Base-by-base conservation (phyloP, 64 coral and sea anemone genomes). In the Montipora efflorescens region DNA sequence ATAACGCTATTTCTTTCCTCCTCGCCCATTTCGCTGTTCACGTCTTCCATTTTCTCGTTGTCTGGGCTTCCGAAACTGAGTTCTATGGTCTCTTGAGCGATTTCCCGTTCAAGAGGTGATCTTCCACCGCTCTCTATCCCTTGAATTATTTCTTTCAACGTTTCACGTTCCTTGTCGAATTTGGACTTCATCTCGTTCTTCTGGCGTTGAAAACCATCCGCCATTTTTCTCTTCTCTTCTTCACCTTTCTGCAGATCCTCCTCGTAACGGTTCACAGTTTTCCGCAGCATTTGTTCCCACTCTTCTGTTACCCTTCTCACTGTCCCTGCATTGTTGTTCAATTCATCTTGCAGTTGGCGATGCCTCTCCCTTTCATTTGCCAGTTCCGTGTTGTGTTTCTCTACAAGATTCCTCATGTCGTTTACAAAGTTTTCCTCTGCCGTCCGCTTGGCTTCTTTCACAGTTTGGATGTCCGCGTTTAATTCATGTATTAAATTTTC, bases 261-360 rank as follows among this genome's bases (percentile, higher is more conserved):
- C 74, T 96, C 95, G 61, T 96, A 94, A 19, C 90, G 90, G 47
- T 46, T 78, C 18, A 93, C 48, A 7, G 92, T 68, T 44, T 91
- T 93, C 81, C 66, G 74, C 12, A 96, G 36, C 81, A 94, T 87
- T 74, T 91, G 64, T 76, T 94, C 92, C 95, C 95, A 94, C 20
- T 96, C 92, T 36, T 96, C 95, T 81, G 91, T 80, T 1, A 96
- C 59, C 68, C 88, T 82, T 55, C 73, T 75, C 14, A 95, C 87
- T 79, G 81, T 89, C 69, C 62, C 80, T 5, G 87, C 77, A 23
- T 94, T 97, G 47, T 91, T 95, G 19, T 79, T 83, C n/a, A 95
- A 80, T 89, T 92, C 93, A 2, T 95, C 84, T 67, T 94, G 48
- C 48, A 83, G 66, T 70, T 88, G 77, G 4, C 62, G 61, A 52